These are phyloP conservation scores for Dryomyza anilis DNA, from an alignment of 2,888 invertebrate genomes.

Conservation along the genomic window DNA sequence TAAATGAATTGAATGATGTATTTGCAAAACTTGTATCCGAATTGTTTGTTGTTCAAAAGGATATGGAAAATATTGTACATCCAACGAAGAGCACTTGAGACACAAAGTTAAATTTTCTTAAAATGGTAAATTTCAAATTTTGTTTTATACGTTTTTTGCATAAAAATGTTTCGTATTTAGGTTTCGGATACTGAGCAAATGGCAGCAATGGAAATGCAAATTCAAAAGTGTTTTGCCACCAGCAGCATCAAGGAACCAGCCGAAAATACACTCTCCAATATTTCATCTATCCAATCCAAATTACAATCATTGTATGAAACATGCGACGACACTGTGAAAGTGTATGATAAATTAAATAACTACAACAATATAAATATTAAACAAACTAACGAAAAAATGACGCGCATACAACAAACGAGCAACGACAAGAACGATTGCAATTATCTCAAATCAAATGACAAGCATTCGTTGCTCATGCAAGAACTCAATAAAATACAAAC, in stretches of 20 bases:
- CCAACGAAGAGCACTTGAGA: conserved; percentile 61
- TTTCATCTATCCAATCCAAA: conserved; percentile 60
- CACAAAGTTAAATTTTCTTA: conserved; percentile 52
- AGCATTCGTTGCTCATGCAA: conserved; percentile 49
- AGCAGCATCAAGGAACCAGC: conserved; percentile 47
- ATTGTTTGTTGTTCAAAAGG: conserved; percentile 58
- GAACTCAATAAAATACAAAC: conserved; percentile 49
- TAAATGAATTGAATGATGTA: conserved; percentile 56
- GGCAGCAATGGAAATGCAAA: conserved; percentile 40
- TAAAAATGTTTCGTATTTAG: conserved; percentile 34
- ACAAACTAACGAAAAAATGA: conserved; percentile 33
- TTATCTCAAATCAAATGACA: conserved; percentile 46
- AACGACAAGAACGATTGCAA: conserved; percentile 15
- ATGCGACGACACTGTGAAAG: conserved; percentile 44
- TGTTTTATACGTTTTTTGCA: background rate
- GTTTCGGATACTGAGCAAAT: conserved; percentile 54
- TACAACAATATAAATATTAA: conserved; percentile 35
- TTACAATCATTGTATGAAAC: conserved; percentile 58
- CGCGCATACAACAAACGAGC: conserved; percentile 26
- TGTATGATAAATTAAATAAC: conserved; percentile 36
- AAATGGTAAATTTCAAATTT: conserved; percentile 47
- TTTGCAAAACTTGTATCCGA: conserved; percentile 59
- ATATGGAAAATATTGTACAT: conserved; percentile 61
- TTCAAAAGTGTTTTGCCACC: conserved; percentile 36
- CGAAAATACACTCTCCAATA: conserved; percentile 60